Evolutionary conservation across 1,140 invertebrate species (phyloP).

Genomic region (Drosophila malerkotliana): DNA sequence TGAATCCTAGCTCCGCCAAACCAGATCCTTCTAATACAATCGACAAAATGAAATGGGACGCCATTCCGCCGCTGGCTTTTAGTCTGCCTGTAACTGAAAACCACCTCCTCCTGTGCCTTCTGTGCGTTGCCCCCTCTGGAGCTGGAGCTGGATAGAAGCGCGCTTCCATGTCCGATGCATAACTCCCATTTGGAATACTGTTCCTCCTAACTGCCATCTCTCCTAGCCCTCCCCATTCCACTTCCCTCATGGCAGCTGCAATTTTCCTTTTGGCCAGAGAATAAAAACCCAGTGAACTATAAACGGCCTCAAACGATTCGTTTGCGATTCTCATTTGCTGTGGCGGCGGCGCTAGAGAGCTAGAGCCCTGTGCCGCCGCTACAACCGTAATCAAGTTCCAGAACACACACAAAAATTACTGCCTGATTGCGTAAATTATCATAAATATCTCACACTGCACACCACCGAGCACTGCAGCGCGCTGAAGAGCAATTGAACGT

Average conservation of each 20-base stretch:
- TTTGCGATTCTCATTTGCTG: conserved; percentile 26
- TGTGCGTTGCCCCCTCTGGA: no score
- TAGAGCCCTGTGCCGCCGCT: background rate
- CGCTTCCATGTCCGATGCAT: conserved; percentile 24
- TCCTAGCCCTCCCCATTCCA: background rate
- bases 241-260: background rate
- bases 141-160: no score
- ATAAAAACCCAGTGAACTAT: conserved; percentile 43
- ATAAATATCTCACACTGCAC: conserved; percentile 46
- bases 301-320: conserved; percentile 41
- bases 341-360: background rate
- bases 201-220: background rate
- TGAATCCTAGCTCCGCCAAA: background rate
- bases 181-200: conserved; percentile 24
- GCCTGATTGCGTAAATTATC: conserved; percentile 53
- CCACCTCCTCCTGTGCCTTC: background rate
- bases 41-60: conserved; percentile 47
- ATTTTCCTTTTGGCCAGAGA: conserved; percentile 22
- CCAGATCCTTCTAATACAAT: conserved; percentile 31
- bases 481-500: conserved; percentile 12
- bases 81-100: background rate
- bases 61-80: conserved; percentile 32
- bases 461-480: no score
- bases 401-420: conserved; percentile 49
- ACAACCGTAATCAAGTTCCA: conserved; percentile 42